Evolutionary conservation across 2,888 invertebrate species (phyloP).

Genomic region (Germaria angustata): DNA sequence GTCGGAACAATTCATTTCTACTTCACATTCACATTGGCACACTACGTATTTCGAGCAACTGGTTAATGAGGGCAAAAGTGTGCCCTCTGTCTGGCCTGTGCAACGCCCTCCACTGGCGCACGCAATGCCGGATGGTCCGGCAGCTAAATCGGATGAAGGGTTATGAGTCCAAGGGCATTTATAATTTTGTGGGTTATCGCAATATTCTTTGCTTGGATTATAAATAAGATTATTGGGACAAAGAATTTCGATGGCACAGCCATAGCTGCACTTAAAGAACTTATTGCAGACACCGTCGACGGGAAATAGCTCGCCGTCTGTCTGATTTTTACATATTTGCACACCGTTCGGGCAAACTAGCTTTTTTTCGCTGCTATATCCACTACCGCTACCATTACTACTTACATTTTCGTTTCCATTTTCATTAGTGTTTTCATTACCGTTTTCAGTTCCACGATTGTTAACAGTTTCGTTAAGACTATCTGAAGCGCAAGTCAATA

Average conservation of each 20-base stretch:
- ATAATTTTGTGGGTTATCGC: conserved; percentile 63
- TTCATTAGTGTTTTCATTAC: neutral
- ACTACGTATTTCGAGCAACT: conserved; percentile 41
- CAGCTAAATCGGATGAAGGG: conserved; percentile 21
- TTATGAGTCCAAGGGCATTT: conserved; percentile 55
- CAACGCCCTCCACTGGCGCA: conserved; percentile 59
- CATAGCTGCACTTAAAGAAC: conserved; percentile 65
- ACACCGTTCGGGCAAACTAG: neutral
- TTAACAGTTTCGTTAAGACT: no score
- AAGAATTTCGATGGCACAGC: conserved; percentile 38
- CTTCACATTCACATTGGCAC: conserved; percentile 55
- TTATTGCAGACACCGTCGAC: conserved; percentile 57
- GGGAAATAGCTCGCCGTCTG: conserved; percentile 11
- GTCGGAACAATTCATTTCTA: conserved; percentile 39
- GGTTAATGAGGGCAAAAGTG: conserved; percentile 15
- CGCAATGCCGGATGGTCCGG: conserved; percentile 61
- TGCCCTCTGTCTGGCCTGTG: conserved; percentile 21
- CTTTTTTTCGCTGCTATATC: neutral
- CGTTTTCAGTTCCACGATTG: no score
- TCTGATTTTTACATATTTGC: conserved; percentile 24
- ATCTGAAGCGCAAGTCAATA: conserved; percentile 49
- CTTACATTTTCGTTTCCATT: neutral
- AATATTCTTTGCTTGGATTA: conserved; percentile 45
- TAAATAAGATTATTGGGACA: conserved; percentile 61
- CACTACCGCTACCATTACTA: neutral